A percentile compares a stretch with the other conserved stretches of the same genome.
Conservation (phyloP, 2,888 invertebrate genomes). For the Tetrapedia diversipes region DNA sequence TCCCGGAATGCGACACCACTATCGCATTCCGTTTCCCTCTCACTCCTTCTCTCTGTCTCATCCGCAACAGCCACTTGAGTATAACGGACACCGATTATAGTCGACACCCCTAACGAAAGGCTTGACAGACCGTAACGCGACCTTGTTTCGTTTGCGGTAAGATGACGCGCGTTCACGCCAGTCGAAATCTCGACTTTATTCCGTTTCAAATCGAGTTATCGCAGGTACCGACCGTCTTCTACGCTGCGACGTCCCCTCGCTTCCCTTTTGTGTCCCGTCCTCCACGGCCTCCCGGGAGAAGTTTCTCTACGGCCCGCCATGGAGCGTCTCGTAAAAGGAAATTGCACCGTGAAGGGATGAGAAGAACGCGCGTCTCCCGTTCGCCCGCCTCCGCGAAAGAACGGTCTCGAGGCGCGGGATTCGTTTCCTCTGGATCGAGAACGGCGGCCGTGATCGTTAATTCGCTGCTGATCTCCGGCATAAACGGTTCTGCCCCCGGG, state of each 20-base stretch:
- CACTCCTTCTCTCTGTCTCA: not conserved
- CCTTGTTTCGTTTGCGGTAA: not conserved
- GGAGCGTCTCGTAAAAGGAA: constrained; percentile 53
- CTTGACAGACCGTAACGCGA: constrained; percentile 27
- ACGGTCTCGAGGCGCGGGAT: constrained; percentile 11
- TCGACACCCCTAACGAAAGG: too few species aligned
- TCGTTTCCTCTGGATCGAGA: constrained; percentile 8
- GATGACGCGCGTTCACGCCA: constrained; percentile 20
- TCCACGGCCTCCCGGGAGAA: constrained; percentile 29
- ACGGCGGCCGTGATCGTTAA: constrained; percentile 37
- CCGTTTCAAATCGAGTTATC: constrained; percentile 57
- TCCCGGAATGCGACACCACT: too few species aligned
- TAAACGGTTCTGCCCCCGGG: constrained; percentile 5
- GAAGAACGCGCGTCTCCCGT: too few species aligned
- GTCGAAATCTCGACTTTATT: constrained; percentile 53
- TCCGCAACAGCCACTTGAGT: not conserved
- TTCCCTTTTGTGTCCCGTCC: constrained; percentile 30
- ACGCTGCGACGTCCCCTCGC: constrained; percentile 26
- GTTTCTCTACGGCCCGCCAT: constrained; percentile 38
- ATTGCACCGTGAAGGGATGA: constrained; percentile 45
- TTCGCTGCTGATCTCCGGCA: constrained; percentile 26
- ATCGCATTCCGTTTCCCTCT: not conserved
- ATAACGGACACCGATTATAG: too few species aligned
- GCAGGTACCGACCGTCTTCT: constrained; percentile 35
- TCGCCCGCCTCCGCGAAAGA: constrained; percentile 33